These are phyloP conservation scores for Orthosia cruda DNA, from an alignment of 2,888 invertebrate genomes.

Conservation along the genomic window DNA sequence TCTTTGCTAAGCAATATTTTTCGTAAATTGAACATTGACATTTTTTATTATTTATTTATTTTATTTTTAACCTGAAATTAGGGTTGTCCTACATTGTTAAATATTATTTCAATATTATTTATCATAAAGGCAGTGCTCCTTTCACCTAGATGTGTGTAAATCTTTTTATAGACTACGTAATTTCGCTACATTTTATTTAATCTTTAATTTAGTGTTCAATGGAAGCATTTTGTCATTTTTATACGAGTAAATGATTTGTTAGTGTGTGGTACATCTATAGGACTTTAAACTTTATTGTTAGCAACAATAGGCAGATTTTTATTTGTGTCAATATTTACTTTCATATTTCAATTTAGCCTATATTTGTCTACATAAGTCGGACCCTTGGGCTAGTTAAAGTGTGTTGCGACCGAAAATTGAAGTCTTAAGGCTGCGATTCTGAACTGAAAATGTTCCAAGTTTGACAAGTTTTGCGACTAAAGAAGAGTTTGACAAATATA, in stretches of 20 bases:
- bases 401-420: no score
- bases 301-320: background rate
- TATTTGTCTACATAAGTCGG: no score
- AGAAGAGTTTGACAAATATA: no score
- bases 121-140: background rate
- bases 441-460: no score
- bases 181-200: slow-evolving; percentile 31
- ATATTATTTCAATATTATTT: slow-evolving; percentile 4
- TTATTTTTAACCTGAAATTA: background rate
- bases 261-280: slow-evolving; percentile 26
- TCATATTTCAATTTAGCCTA: background rate
- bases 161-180: slow-evolving; percentile 39
- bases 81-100: background rate
- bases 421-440: no score
- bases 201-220: slow-evolving; percentile 20
- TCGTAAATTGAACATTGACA: no score
- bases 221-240: slow-evolving; percentile 54
- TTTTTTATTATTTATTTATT: no score
- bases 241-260: slow-evolving; percentile 34
- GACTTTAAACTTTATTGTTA: slow-evolving; percentile 11
- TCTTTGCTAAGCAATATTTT: no score
- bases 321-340: background rate
- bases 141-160: slow-evolving; percentile 12
- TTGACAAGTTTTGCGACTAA: no score
- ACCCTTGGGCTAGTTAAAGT: no score